Conservation (phyloP, 2,113 vertebrate genomes). For the Sorex araneus region DNA sequence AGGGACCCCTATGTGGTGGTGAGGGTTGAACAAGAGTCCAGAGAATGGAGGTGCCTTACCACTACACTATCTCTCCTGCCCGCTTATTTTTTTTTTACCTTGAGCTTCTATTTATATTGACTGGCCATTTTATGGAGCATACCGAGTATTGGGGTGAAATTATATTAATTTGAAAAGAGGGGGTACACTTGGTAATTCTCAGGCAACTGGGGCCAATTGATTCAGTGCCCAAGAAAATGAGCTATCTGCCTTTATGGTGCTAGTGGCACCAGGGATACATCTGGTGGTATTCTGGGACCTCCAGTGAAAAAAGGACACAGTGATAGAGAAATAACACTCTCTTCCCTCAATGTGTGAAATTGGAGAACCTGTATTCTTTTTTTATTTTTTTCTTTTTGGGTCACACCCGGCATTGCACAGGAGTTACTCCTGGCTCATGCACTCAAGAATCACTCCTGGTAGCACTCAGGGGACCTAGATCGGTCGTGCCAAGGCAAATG, state of each 20-base stretch:
- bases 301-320: not conserved
- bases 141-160: not conserved
- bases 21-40: not conserved
- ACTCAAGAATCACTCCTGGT: too few species aligned
- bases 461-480: too few species aligned
- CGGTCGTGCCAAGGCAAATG: too few species aligned
- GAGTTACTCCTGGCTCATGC: too few species aligned
- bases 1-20: not conserved
- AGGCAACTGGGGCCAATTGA: too few species aligned
- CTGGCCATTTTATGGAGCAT: not conserved
- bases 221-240: too few species aligned
- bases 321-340: not conserved
- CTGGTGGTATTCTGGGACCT: too few species aligned
- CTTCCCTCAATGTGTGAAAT: not conserved
- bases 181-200: too few species aligned
- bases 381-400: too few species aligned
- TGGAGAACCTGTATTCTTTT: slow-evolving; percentile 38
- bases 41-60: not conserved
- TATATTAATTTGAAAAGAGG: not conserved
- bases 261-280: too few species aligned
- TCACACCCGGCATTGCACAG: too few species aligned
- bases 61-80: not conserved
- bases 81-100: not conserved
- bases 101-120: slow-evolving; percentile 32
- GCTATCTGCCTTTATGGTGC: too few species aligned